These are phyloP conservation scores for Boloria selene DNA, from an alignment of 2,888 invertebrate species.

Conservation along the genomic window DNA sequence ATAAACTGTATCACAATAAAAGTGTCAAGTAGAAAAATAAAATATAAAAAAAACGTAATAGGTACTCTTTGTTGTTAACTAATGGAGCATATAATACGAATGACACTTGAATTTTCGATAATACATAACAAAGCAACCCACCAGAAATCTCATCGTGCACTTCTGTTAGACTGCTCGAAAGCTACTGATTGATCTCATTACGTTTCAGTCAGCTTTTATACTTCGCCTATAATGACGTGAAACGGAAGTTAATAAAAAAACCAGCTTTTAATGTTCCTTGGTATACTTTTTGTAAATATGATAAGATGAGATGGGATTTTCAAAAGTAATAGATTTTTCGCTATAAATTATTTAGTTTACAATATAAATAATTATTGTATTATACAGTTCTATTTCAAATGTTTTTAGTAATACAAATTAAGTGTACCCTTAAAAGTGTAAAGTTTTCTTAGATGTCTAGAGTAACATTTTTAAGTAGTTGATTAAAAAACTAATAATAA, in stretches of 20 bases:
- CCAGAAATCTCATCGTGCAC: slow-evolving; percentile 33
- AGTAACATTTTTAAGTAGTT: too few species aligned
- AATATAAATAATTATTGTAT: too few species aligned
- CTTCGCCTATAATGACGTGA: slow-evolving; percentile 4
- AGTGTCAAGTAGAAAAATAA: neutral
- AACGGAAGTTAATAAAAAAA: slow-evolving; percentile 9
- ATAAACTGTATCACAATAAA: neutral
- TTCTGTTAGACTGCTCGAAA: slow-evolving; percentile 32
- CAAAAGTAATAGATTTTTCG: neutral
- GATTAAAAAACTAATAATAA: too few species aligned
- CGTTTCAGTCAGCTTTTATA: slow-evolving; percentile 24
- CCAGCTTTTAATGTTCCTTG: slow-evolving; percentile 18
- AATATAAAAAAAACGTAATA: neutral
- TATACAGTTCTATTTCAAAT: too few species aligned
- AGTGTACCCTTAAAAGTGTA: too few species aligned
- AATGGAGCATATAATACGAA: slow-evolving; percentile 3
- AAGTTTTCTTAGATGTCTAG: too few species aligned
- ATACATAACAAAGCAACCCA: slow-evolving; percentile 15
- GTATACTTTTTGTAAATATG: slow-evolving; percentile 19
- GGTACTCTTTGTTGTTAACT: neutral
- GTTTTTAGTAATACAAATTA: too few species aligned
- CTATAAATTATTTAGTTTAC: too few species aligned
- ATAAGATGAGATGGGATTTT: slow-evolving; percentile 8
- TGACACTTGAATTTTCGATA: neutral
- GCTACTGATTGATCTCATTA: slow-evolving; percentile 29